Evolutionary conservation across 1,140 invertebrate genomes (phyloP), one percentile per base, ranked within the genome.

Genomic region (Pantala flavescens): DNA sequence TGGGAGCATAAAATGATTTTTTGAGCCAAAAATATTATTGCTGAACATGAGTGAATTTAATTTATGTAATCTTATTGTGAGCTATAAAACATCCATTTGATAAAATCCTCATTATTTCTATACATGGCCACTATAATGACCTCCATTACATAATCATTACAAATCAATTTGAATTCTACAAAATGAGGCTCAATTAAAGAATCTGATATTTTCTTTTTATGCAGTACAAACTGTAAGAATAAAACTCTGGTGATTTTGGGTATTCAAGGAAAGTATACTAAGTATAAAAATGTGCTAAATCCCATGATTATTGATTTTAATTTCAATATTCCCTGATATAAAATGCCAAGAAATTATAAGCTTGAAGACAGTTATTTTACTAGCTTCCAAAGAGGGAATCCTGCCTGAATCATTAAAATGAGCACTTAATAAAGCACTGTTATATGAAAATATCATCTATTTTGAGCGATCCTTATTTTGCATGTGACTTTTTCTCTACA

Each of bases 391-490:
- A 63, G 49, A 63, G 12, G 2, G 12, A 19, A 63, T 63, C 49
- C 49, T 63, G 49, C 49, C 49, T 21, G n/a, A 7, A 63, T 19
- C 49, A 63, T 63, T 63, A 19, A 63, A 16, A 63, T 19, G n/a
- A 63, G 14, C 49, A 63, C n/a, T 19, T 19, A 63, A 63, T 12
- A 63, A 19, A 21, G n/a, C n/a, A 21, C n/a, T 63, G 49, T 63
- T 63, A 16, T 63, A 16, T 19, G 49, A 14, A 63, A 63, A 63
- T 63, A 63, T 63, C n/a, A 21, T 63, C 49, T 63, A 63, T 63
- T 63, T 63, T 63, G 16, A 19, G 49, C 49, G n/a, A 63, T 63
- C 49, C 49, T 63, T 63, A 63, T 63, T 63, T 63, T 63, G 49
- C 49, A 63, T 21, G 49, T 63, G n/a, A 63, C 14, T 63, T 63